These are phyloP conservation scores for Calonectris borealis DNA, from an alignment of 2,113 vertebrate genomes.

Conservation along the genomic window DNA sequence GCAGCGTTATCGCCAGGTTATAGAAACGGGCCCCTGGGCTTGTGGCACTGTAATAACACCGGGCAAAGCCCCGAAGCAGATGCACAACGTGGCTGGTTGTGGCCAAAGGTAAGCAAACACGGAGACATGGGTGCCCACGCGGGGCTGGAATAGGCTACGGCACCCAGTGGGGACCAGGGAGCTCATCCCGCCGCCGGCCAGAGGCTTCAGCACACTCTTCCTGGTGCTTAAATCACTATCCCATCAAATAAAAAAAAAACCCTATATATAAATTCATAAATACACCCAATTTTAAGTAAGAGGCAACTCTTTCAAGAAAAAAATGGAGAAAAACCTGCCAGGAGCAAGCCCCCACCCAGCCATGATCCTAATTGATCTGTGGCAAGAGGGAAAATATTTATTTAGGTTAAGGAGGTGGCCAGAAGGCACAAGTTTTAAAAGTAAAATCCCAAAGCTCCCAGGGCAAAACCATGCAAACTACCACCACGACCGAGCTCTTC, in stretches of 20 bases:
- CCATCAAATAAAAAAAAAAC: background rate
- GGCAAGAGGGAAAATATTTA: background rate
- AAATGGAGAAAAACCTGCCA: background rate
- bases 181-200: background rate
- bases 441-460: background rate
- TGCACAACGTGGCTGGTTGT: fast-evolving
- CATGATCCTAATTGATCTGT: background rate
- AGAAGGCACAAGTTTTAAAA: background rate
- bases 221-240: background rate
- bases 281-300: background rate
- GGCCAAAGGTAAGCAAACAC: background rate
- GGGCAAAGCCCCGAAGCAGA: background rate
- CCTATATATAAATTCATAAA: background rate
- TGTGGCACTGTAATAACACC: background rate
- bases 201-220: background rate
- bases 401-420: slow-evolving; percentile 22
- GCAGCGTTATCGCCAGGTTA: background rate
- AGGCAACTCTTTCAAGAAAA: background rate
- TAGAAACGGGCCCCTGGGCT: background rate
- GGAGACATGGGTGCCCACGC: fast-evolving
- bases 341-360: background rate
- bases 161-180: fast-evolving
- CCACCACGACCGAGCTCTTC: background rate
- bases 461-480: slow-evolving; percentile 3
- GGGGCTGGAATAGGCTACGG: background rate